Base-by-base conservation (phyloP, 2,888 invertebrate species). In the Drosophila neotestacea region DNA sequence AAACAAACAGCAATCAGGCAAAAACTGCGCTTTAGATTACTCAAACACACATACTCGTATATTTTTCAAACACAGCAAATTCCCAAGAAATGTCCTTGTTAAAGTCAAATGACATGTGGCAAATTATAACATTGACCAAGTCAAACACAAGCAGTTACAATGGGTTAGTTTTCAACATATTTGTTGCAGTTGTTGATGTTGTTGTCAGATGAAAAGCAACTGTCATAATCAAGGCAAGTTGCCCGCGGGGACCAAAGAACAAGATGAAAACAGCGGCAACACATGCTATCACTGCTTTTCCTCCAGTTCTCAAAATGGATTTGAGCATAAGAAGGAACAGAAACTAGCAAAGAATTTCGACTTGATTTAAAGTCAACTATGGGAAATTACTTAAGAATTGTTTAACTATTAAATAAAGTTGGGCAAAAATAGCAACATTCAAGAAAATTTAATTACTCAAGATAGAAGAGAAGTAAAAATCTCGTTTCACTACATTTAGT, bases 211-310 rank as follows among this genome's bases (percentile, higher is more conserved):
- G 87, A 77, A 68, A 88, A 64, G 55, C 81, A 66, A 77, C 87
- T 86, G 87, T 81, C 89, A 88, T 88, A 89, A 89, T 86, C 81
- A 84, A 84, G 75, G 56, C 81, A 84, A 89, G 65, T 64, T 73
- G 81, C 70, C 89, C 85, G 67, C 81, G 70, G 87, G 88, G 79
- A 46, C 44, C 55, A 36, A 13, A 13, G 55, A 44, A 56, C 44
- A 36, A 44, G 36, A 64, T 72, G 77, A 63, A 51, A 79, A 65
- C 65, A 51, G 69, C 64, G 64, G 51, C 68, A 81, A 78, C 82
- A 77, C 78, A 55, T 77, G 79, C 74, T 59, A 67, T 73, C 66
- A 65, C 41, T 59, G 67, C 59, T 38, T n/a, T 38, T 34, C 11
- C 44, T 39, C n/a, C 22, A 22, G 47, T 13, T 58, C 22, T 38